phyloP scores from a whole-genome alignment of 2,113 vertebrate genomes.

The Microcebus ravelobensis region DNA sequence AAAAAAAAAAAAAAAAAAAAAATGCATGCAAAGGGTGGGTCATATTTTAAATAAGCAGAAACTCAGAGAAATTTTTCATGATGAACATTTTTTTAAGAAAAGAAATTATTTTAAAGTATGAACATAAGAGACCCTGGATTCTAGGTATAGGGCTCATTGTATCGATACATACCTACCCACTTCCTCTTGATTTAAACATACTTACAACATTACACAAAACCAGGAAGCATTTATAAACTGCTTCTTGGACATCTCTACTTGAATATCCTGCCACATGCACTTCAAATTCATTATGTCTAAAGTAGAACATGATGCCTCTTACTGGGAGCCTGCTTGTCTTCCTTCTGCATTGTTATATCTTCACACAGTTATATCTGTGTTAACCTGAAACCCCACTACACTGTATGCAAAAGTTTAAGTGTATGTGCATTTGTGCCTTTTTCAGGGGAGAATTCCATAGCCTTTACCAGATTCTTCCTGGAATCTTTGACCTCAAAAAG shows the following conservation, averaged over 20 bases:
- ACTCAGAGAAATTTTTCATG: not conserved
- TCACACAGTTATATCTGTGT: not conserved
- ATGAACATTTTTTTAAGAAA: slow-evolving; percentile 27
- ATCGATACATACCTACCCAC: not conserved
- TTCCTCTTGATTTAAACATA: slow-evolving; percentile 4
- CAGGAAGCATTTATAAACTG: slow-evolving; percentile 20
- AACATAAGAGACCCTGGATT: not conserved
- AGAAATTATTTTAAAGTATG: not conserved
- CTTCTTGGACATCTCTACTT: not conserved
- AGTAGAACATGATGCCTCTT: not conserved
- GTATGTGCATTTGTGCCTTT: not conserved
- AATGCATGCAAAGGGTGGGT: not conserved
- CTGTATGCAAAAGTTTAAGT: not conserved
- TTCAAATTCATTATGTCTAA: not conserved
- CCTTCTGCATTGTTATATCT: not conserved
- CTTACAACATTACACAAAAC: slow-evolving; percentile 10
- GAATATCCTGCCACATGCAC: not conserved
- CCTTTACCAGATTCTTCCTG: not conserved
- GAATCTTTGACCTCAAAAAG: not conserved
- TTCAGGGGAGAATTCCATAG: not conserved
- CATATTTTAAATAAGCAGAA: slow-evolving; percentile 30
- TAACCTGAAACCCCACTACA: not conserved
- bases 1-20: not conserved
- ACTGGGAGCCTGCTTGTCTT: not conserved
- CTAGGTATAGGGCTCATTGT: not conserved